Evolutionary conservation across 2,113 vertebrate species (phyloP).

Genomic region (Ciconia boyciana): DNA sequence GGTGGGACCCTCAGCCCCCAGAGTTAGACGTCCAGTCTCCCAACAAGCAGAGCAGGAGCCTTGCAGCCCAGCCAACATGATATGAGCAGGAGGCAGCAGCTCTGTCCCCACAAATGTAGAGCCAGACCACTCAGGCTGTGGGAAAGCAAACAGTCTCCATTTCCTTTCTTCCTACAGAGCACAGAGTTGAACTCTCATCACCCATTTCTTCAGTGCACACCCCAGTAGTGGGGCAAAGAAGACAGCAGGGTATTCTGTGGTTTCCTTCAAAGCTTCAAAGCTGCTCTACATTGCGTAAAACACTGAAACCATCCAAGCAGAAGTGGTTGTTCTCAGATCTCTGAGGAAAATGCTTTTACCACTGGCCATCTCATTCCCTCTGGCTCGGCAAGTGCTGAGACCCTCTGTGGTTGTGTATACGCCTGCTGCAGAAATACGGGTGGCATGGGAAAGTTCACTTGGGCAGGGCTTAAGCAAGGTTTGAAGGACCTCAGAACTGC

Average conservation of each 20-base stretch:
- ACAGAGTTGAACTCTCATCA: neutral
- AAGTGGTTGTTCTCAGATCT: neutral
- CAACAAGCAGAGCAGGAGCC: neutral
- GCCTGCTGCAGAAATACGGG: neutral
- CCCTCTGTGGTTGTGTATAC: neutral
- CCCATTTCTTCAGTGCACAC: neutral
- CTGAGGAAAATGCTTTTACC: neutral
- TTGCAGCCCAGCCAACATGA: neutral
- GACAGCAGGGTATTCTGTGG: neutral
- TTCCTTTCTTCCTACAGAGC: neutral
- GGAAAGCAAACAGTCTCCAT: fast-evolving
- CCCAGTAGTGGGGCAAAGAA: neutral
- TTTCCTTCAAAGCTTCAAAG: neutral
- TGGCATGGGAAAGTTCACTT: neutral
- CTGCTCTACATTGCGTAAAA: neutral
- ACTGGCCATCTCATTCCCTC: neutral
- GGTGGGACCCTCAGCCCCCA: neutral
- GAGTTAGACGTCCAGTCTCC: neutral
- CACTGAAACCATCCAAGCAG: neutral
- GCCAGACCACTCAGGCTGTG: neutral
- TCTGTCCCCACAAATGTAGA: neutral
- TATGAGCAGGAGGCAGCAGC: neutral
- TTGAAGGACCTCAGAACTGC: neutral
- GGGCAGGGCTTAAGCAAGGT: neutral
- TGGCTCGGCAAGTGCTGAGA: neutral